Base-by-base conservation (phyloP, 2,888 invertebrate species). In the Stramonita haemastoma region DNA sequence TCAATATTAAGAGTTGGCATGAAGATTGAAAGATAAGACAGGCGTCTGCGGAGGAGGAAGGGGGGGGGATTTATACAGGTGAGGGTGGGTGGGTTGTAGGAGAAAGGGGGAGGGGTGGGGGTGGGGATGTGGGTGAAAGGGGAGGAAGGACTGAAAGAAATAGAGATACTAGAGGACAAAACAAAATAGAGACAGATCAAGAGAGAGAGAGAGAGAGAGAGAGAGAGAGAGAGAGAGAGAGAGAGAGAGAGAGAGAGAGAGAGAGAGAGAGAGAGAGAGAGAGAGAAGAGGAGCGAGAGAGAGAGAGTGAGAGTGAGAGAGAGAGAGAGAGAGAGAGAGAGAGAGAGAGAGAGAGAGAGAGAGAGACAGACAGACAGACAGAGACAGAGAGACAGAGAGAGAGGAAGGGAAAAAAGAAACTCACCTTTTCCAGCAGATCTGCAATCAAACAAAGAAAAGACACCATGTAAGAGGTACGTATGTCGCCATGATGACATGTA, bases 361-460 rank as follows among this genome's bases (percentile, higher is more conserved):
- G 5, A 66, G 19, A 66, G 66, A 66, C 6, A 13, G 19, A 13
- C 6, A 66, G 66, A 6, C 6, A 6, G 66, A 66, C 1, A 26
- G 26, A 13, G 26, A 13, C 6, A 66, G 66, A 66, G 66, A 13
- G 66, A 66, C 13, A 22, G 13, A 46, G 66, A 66, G 66, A 13
- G 66, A 13, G 66, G 26, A 13, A 13, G 66, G 26, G 66, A 66
- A 66, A 22, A 15, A 89, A 77, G n/a, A 87, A 60, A 92, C 95
- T 95, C 96, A 96, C 97, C 96, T 97, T 97, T 96, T 97, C 97
- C 96, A 97, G 95, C 95, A 97, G 96, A 96, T 97, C 97, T 96
- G 94, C 84, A 92, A 90, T 77, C 22, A 79, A 89, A 81, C 88
- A 91, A 92, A 60, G 87, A 90, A 88, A 89, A 87, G 86, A 46